These are phyloP conservation scores for Drosophila littoralis DNA, from an alignment of 1,140 invertebrate species.

Conservation along the genomic window DNA sequence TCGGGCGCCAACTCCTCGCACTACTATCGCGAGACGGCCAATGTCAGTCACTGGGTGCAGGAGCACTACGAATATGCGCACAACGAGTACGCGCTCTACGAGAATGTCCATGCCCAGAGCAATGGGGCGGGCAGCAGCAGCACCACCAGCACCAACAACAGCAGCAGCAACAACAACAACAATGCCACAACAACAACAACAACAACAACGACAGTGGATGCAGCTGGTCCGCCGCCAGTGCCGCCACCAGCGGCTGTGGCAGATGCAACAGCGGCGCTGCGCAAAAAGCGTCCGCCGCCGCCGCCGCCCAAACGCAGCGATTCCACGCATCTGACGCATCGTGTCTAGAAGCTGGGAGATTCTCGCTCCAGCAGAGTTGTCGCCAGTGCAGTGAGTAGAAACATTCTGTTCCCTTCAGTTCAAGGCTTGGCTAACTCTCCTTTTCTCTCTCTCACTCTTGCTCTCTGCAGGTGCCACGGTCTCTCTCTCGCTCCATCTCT, in stretches of 20 bases:
- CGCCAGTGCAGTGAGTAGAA: slow-evolving; percentile 10
- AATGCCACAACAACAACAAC: neutral
- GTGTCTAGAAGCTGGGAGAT: slow-evolving; percentile 54
- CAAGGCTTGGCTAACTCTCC: too few relatives aligned
- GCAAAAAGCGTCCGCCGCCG: slow-evolving; percentile 89
- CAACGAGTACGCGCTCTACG: slow-evolving; percentile 81
- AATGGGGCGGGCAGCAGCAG: slow-evolving; percentile 31
- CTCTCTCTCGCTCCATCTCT: neutral
- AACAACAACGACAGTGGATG: neutral
- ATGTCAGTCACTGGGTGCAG: slow-evolving; percentile 95
- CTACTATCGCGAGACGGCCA: slow-evolving; percentile 91
- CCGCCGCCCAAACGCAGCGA: slow-evolving; percentile 92
- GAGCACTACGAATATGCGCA: slow-evolving; percentile 90
- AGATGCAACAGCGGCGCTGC: slow-evolving; percentile 44
- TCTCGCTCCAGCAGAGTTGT: neutral
- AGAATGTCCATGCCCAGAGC: slow-evolving; percentile 78
- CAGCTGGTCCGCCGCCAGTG: slow-evolving; percentile 31
- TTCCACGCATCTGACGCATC: slow-evolving; percentile 88
- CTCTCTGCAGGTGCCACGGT: neutral
- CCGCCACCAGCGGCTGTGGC: slow-evolving; percentile 48
- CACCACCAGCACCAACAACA: neutral
- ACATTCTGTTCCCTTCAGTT: too few relatives aligned
- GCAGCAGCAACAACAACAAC: neutral
- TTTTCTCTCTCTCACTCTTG: neutral
- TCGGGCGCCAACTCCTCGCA: slow-evolving; percentile 76